phyloP scores from a whole-genome alignment of 2,888 invertebrate species.

The Nomada lathburiana region DNA sequence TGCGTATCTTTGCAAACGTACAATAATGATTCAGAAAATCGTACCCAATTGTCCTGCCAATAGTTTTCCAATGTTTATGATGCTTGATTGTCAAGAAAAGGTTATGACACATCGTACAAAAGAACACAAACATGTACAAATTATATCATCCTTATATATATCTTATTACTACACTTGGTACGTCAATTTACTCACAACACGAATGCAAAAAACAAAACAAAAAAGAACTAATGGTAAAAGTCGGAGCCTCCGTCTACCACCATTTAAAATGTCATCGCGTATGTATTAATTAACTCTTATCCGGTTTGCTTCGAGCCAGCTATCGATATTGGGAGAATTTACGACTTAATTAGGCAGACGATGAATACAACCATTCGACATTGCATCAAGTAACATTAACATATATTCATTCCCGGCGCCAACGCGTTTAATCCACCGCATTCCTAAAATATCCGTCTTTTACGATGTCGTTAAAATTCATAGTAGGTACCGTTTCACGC shows the following conservation, averaged over 20 bases:
- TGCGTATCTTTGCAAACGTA: constrained; percentile 11
- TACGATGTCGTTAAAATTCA: constrained; percentile 34
- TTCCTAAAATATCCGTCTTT: constrained; percentile 36
- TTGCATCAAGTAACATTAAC: background rate
- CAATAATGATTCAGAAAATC: constrained; percentile 15
- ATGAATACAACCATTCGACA: background rate
- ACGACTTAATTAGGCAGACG: constrained; percentile 4
- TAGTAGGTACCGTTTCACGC: background rate
- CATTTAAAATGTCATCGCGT: constrained; percentile 16
- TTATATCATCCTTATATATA: too few species aligned
- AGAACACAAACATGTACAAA: background rate
- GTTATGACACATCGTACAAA: background rate
- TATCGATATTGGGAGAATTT: constrained; percentile 4
- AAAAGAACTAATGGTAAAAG: background rate
- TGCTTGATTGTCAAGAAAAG: background rate
- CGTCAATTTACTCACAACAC: background rate
- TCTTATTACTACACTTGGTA: background rate
- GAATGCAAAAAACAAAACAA: background rate
- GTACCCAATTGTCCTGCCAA: background rate
- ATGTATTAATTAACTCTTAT: constrained; percentile 8
- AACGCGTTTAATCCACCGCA: constrained; percentile 16
- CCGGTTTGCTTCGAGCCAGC: background rate
- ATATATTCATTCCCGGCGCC: background rate
- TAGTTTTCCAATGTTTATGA: background rate
- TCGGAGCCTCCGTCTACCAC: background rate